Evolutionary conservation across 2,888 invertebrate genomes (phyloP).

Genomic region (Luffia ferchaultella): DNA sequence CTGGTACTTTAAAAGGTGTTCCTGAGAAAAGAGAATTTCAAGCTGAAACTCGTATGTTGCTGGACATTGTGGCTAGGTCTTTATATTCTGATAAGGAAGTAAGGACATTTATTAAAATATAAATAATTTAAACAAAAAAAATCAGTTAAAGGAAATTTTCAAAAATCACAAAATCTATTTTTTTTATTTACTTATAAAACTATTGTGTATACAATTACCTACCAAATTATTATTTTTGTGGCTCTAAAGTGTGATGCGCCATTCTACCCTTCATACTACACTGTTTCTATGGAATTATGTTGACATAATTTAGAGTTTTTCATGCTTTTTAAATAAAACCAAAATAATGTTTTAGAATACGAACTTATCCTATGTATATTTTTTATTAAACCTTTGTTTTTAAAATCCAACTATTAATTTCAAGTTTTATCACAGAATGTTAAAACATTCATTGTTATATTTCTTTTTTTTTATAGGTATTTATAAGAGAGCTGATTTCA

Average conservation of each 20-base stretch:
- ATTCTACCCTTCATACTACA: too few species aligned
- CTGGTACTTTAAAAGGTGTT: slow-evolving; percentile 60
- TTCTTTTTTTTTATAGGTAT: slow-evolving; percentile 71
- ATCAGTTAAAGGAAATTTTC: neutral
- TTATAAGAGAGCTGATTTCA: slow-evolving; percentile 93
- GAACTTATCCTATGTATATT: too few species aligned
- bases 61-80: slow-evolving; percentile 97
- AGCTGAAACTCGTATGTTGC: slow-evolving; percentile 93
- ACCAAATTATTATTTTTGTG: neutral
- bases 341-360: too few species aligned
- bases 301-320: too few species aligned
- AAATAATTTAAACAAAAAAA: neutral
- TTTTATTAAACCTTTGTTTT: too few species aligned
- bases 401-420: too few species aligned
- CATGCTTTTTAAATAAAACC: too few species aligned
- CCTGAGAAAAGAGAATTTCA: slow-evolving; percentile 90
- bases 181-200: neutral
- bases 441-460: neutral
- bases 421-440: too few species aligned
- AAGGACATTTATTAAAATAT: slow-evolving; percentile 17
- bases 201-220: neutral
- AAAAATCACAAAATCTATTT: neutral
- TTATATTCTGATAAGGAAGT: slow-evolving; percentile 97
- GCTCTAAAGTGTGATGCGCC: neutral
- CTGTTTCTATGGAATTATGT: too few species aligned